These are phyloP conservation scores for Drosophila anomalata DNA, from an alignment of 2,888 invertebrate genomes.

Conservation along the genomic window DNA sequence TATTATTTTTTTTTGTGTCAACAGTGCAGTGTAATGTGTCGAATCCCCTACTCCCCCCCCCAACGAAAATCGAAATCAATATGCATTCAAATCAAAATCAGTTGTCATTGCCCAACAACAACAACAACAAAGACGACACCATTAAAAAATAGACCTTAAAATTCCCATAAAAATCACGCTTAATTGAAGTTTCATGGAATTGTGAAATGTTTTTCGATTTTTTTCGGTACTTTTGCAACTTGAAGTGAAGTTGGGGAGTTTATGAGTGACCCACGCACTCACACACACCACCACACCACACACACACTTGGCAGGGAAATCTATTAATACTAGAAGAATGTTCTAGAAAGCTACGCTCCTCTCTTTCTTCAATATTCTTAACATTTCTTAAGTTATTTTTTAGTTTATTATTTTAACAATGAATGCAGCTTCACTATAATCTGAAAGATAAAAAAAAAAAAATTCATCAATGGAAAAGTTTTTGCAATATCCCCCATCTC, in stretches of 20 bases:
- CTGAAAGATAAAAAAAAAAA: constrained; percentile 9
- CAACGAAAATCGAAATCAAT: constrained; percentile 25
- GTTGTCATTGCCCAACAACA: constrained; percentile 19
- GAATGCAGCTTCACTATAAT: constrained; percentile 23
- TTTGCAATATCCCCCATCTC: constrained; percentile 67
- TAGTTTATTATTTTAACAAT: not conserved
- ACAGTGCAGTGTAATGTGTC: constrained; percentile 42
- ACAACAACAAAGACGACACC: constrained; percentile 4
- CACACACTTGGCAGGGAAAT: constrained; percentile 5
- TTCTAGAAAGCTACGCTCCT: constrained; percentile 47
- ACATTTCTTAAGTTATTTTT: not conserved
- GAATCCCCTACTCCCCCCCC: not conserved
- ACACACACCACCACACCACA: not conserved
- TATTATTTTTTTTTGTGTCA: constrained; percentile 30
- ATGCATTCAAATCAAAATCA: constrained; percentile 38
- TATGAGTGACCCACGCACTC: constrained; percentile 8
- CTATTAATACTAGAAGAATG: constrained; percentile 37
- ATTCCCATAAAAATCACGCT: constrained; percentile 6
- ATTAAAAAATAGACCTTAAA: constrained; percentile 12
- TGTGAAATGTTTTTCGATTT: constrained; percentile 40
- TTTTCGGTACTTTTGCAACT: constrained; percentile 15
- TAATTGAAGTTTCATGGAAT: constrained; percentile 27
- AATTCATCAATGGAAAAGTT: constrained; percentile 77
- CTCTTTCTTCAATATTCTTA: not conserved
- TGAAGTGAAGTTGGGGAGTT: constrained; percentile 14